These are phyloP conservation scores for Anisognathus igniventris DNA, from an alignment of 2,797 vertebrate species.

Conservation along the genomic window DNA sequence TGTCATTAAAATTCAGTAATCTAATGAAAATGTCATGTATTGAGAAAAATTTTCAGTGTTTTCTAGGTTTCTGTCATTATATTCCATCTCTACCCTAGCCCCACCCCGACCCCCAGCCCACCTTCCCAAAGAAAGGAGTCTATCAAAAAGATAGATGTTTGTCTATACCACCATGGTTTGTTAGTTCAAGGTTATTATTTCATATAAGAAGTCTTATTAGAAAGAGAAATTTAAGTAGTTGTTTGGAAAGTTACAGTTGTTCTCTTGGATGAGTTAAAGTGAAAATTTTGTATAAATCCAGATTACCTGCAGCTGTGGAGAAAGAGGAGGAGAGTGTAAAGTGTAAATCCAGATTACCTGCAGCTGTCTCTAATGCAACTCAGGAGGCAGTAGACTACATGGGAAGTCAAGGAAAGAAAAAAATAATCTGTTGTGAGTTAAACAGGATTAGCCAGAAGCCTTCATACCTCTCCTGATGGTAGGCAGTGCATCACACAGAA, in stretches of 20 bases:
- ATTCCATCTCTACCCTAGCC: rapidly evolving
- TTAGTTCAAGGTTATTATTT: background rate
- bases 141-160: background rate
- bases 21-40: background rate
- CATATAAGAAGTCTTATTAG: background rate
- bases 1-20: background rate
- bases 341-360: background rate
- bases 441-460: background rate
- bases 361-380: background rate
- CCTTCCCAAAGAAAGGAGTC: background rate
- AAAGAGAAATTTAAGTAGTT: background rate
- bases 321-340: too few relatives aligned
- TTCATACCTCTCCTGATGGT: background rate
- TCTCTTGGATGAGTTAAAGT: background rate
- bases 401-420: background rate
- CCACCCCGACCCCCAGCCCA: rapidly evolving
- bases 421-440: background rate
- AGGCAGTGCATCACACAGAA: background rate
- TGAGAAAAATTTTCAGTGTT: background rate
- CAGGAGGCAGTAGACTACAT: background rate
- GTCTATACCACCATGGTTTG: background rate
- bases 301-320: background rate
- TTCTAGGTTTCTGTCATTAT: background rate
- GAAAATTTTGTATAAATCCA: background rate
- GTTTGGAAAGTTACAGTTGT: background rate